Percentiles rank a stretch among this genome's conserved stretches.
phyloP scores from a whole-genome alignment of 1,140 invertebrate species.

The Dendroctonus ponderosae region DNA sequence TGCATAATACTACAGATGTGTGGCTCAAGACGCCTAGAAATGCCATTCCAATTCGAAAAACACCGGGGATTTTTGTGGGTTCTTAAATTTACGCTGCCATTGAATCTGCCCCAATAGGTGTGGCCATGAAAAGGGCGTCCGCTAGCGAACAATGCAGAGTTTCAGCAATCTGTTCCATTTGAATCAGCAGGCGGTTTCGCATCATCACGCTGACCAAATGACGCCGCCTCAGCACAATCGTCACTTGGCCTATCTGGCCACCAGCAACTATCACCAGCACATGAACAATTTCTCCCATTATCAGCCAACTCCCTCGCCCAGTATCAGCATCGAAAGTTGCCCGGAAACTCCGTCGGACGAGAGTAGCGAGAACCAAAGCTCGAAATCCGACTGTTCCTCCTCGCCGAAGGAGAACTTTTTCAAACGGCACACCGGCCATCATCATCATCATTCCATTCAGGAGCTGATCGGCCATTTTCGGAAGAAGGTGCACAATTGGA shows the following conservation, averaged over 20 bases:
- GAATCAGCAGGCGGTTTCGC: constrained; percentile 11
- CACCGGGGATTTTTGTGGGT: too few species aligned
- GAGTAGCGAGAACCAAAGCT: constrained; percentile 38
- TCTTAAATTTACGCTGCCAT: too few species aligned
- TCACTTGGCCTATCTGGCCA: constrained; percentile 26
- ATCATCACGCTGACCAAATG: constrained; percentile 20
- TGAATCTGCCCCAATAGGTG: neutral
- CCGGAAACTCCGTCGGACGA: constrained; percentile 40
- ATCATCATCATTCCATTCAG: constrained; percentile 67
- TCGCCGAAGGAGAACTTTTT: constrained; percentile 43
- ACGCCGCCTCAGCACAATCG: constrained; percentile 13
- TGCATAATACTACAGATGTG: too few species aligned
- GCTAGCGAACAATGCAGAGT: constrained; percentile 36
- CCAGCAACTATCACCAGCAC: constrained; percentile 34
- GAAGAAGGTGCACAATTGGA: constrained; percentile 64
- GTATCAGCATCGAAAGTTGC: constrained; percentile 42
- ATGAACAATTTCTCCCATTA: constrained; percentile 28
- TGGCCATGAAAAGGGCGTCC: neutral
- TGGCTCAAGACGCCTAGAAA: too few species aligned
- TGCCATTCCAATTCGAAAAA: too few species aligned
- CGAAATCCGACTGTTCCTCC: constrained; percentile 18
- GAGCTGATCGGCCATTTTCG: constrained; percentile 71
- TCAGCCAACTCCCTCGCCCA: constrained; percentile 30
- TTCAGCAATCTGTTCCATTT: constrained; percentile 40
- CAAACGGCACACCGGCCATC: constrained; percentile 42